Evolutionary conservation across 92 coral and sea anemone genomes (phyloP), one percentile per base, ranked within the genome.

Genomic region (Scolanthus callimorphus): DNA sequence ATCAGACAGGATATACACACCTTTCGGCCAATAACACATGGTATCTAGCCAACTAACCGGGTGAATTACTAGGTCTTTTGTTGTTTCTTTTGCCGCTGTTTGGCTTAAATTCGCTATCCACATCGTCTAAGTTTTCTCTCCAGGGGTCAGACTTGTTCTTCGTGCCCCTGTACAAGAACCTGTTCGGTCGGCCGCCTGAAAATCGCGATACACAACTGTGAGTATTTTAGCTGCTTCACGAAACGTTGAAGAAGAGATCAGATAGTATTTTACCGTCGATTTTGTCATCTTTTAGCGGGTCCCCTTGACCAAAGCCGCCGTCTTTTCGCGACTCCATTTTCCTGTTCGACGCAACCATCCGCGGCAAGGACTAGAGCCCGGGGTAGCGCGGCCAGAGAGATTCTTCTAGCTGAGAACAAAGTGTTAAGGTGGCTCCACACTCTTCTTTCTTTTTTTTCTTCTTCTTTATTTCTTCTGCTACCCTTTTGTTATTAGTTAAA

Each of bases 181-280:
- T 87, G 73, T 68, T 82, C 48, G 89, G 84, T 56, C 81, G 77
- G 39, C 68, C 73, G 60, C 89, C 95, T 87, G 70, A 30, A 27
- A 63, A 38, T 23, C 27, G 39, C 49, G 44, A 23, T 28, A 55
- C 21, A 43, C 25, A 4, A 31, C 69, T 48, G 3, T 17, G 12
- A 63, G 22, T 9, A 46, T 20, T 17, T 17, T 30, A 6, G 59
- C 43, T 22, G 25, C 26, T 25, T 12, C 11, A 9, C 27, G 21
- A 29, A 23, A 3, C 28, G 29, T 20, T 11, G 70, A 29, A 12
- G n/a, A 50, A n/a, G 61, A 12, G 19, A 41, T 3, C 19, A 71
- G 44, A 31, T 44, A 20, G 31, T 30, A 11, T 49, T 55, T 22
- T 65, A 61, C 86, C 81, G 52, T 80, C 81, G 65, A 27, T 44